phyloP scores from a whole-genome alignment of 2,888 invertebrate genomes.

The Pandemis cinnamomeana region DNA sequence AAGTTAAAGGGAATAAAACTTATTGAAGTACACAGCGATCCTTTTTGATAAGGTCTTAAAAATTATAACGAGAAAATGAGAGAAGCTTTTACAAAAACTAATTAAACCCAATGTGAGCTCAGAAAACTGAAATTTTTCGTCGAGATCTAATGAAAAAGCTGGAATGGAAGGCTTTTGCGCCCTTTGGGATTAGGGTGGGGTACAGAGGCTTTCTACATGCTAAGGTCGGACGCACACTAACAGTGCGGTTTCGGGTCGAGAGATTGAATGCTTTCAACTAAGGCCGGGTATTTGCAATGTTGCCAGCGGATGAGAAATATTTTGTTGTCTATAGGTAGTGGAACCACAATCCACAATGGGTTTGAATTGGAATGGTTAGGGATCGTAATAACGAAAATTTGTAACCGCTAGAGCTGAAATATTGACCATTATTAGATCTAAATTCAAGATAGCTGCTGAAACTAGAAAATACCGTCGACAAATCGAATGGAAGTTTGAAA shows the following conservation, averaged over 20 bases:
- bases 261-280: conserved; percentile 2
- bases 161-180: background rate
- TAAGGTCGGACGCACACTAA: background rate
- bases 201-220: background rate
- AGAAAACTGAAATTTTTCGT: background rate
- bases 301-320: background rate
- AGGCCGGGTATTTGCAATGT: background rate
- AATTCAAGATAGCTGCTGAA: too few species aligned
- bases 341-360: too few species aligned
- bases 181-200: conserved; percentile 11
- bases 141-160: conserved; percentile 13
- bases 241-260: background rate
- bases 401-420: too few species aligned
- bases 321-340: too few species aligned
- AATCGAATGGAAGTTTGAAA: too few species aligned
- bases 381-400: too few species aligned
- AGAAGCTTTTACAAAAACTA: background rate
- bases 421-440: too few species aligned
- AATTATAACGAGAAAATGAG: background rate
- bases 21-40: too few species aligned
- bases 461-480: too few species aligned
- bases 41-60: background rate
- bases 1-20: too few species aligned
- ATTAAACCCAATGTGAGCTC: background rate
- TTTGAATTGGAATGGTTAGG: too few species aligned